Evolutionary conservation across 2,113 vertebrate genomes (phyloP).

Genomic region (Microcebus griseorufus): DNA sequence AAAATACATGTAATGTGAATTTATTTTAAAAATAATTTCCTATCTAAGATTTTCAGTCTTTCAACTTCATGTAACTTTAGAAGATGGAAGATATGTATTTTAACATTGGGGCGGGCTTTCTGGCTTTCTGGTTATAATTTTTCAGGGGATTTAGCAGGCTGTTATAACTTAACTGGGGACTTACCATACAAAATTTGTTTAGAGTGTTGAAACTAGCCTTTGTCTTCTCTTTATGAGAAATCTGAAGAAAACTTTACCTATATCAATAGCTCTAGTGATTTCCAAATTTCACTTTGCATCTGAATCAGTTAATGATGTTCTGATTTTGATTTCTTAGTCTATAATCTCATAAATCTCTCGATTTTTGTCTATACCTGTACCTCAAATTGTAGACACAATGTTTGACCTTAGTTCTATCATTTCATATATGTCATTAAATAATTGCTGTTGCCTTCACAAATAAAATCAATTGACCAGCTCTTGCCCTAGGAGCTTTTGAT

Average conservation of each 20-base stretch:
- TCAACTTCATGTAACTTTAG: background rate
- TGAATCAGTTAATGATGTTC: conserved; percentile 12
- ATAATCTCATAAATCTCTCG: background rate
- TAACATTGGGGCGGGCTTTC: background rate
- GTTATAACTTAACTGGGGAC: background rate
- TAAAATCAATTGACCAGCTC: background rate
- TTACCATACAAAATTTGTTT: background rate
- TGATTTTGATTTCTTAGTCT: background rate
- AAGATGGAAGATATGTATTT: background rate
- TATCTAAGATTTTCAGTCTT: background rate
- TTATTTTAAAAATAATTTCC: conserved; percentile 7
- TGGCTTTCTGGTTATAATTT: background rate
- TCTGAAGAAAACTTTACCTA: background rate
- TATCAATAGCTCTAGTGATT: background rate
- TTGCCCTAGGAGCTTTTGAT: background rate
- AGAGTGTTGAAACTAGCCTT: background rate
- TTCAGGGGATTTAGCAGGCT: background rate
- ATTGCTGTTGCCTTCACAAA: conserved; percentile 11
- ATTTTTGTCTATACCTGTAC: background rate
- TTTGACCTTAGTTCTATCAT: background rate
- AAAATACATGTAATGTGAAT: background rate
- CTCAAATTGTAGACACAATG: background rate
- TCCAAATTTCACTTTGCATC: background rate
- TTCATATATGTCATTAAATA: background rate
- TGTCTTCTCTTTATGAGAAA: conserved; percentile 16